Evolutionary conservation across 2,113 vertebrate genomes (phyloP).

Genomic region (Sceloporus undulatus): DNA sequence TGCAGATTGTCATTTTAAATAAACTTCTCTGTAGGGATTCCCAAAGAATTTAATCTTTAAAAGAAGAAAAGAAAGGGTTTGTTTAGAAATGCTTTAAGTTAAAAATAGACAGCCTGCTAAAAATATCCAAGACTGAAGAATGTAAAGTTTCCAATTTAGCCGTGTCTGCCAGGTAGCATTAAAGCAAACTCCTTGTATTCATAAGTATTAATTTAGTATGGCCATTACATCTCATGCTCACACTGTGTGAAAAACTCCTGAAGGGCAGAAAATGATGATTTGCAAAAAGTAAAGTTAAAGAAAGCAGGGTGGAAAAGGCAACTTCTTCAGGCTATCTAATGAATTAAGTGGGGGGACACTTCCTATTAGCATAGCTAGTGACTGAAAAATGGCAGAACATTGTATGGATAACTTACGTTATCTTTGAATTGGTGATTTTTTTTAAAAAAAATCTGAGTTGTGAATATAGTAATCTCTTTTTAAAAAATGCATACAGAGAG

Average conservation of each 20-base stretch:
- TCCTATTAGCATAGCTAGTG: too few species aligned
- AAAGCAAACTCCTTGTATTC: conserved; percentile 16
- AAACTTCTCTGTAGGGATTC: neutral
- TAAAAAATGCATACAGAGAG: neutral
- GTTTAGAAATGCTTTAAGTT: neutral
- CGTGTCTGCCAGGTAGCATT: conserved; percentile 11
- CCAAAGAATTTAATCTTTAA: neutral
- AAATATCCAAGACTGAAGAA: conserved; percentile 14
- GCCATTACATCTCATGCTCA: conserved; percentile 25
- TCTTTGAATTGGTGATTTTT: neutral
- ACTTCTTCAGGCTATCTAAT: neutral
- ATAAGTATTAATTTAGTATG: conserved; percentile 33
- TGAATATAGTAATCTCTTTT: neutral
- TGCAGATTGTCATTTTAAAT: neutral
- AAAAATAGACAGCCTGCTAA: conserved; percentile 36
- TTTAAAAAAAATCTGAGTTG: neutral
- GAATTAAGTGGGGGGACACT: neutral
- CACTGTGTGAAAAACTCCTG: conserved; percentile 41
- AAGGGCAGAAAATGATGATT: conserved; percentile 25
- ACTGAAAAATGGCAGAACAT: too few species aligned
- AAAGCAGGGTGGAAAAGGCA: neutral
- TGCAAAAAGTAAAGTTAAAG: conserved; percentile 38
- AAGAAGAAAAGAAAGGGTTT: neutral
- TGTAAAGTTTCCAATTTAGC: conserved; percentile 7
- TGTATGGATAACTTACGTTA: too few species aligned